Conservation (phyloP, 2,113 vertebrate genomes). For the Planiliza haematocheilus region DNA sequence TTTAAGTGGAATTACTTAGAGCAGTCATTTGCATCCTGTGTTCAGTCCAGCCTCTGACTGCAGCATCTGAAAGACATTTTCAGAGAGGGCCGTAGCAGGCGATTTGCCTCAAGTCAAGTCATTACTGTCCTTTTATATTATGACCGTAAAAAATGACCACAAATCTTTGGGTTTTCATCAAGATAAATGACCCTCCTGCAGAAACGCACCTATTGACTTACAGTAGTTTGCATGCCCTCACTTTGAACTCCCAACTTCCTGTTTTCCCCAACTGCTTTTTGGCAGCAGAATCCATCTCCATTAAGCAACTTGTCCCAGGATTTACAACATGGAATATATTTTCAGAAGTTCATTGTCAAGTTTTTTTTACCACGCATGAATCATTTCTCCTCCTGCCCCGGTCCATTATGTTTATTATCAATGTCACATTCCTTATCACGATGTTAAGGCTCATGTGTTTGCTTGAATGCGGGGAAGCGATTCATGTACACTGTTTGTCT, state of each 20-base stretch:
- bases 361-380: constrained; percentile 17
- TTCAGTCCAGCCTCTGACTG: constrained; percentile 82
- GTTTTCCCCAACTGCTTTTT: constrained; percentile 80
- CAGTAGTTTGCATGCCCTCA: constrained; percentile 86
- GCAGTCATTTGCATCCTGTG: constrained; percentile 73
- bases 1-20: constrained; percentile 72
- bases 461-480: neutral
- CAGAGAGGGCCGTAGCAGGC: constrained; percentile 70
- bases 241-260: constrained; percentile 85
- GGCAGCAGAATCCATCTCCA: constrained; percentile 79
- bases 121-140: constrained; percentile 85
- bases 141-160: constrained; percentile 82
- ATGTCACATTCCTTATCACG: constrained; percentile 36
- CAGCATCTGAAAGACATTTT: constrained; percentile 84
- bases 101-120: constrained; percentile 81
- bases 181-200: constrained; percentile 79
- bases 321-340: constrained; percentile 62
- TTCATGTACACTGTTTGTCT: constrained; percentile 52
- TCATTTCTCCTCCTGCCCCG: constrained; percentile 9
- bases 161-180: constrained; percentile 71
- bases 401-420: constrained; percentile 35
- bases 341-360: constrained; percentile 43
- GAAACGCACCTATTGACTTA: constrained; percentile 85
- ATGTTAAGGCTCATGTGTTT: constrained; percentile 29
- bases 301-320: constrained; percentile 75